These are phyloP conservation scores for Eudorcas thomsonii DNA, from an alignment of 2,113 vertebrate genomes.

Conservation along the genomic window DNA sequence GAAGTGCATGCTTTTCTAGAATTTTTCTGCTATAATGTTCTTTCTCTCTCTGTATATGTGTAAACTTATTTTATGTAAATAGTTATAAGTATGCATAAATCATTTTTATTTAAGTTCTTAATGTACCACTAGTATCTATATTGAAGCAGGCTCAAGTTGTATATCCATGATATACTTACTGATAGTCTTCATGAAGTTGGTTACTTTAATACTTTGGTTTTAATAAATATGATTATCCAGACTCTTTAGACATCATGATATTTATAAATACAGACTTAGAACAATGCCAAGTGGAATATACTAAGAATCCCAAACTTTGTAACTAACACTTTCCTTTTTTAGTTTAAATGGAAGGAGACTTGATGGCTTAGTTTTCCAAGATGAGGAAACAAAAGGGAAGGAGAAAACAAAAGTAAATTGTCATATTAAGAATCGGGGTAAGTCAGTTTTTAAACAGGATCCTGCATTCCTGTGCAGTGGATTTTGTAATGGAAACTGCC, in stretches of 20 bases:
- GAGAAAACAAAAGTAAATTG: background rate
- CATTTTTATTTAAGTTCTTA: background rate
- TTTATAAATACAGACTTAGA: background rate
- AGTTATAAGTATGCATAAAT: background rate
- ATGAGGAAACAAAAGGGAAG: background rate
- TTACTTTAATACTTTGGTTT: background rate
- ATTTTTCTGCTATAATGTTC: background rate
- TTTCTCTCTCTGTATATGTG: background rate
- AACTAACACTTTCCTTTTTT: background rate
- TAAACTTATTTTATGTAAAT: background rate
- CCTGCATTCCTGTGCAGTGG: constrained; percentile 48
- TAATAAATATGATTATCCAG: background rate
- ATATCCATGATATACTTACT: background rate
- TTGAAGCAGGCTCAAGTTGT: background rate
- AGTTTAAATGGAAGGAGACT: constrained; percentile 18
- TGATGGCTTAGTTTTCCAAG: background rate
- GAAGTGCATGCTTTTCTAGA: background rate
- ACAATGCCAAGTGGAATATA: background rate
- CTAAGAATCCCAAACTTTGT: constrained; percentile 3
- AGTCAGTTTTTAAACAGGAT: constrained; percentile 19
- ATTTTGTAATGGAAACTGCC: constrained; percentile 55
- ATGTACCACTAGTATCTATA: background rate
- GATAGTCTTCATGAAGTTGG: background rate
- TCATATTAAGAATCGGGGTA: background rate
- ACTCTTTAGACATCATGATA: constrained; percentile 10